phyloP scores from a whole-genome alignment of 2,888 invertebrate genomes.

The Miltochrista miniata region DNA sequence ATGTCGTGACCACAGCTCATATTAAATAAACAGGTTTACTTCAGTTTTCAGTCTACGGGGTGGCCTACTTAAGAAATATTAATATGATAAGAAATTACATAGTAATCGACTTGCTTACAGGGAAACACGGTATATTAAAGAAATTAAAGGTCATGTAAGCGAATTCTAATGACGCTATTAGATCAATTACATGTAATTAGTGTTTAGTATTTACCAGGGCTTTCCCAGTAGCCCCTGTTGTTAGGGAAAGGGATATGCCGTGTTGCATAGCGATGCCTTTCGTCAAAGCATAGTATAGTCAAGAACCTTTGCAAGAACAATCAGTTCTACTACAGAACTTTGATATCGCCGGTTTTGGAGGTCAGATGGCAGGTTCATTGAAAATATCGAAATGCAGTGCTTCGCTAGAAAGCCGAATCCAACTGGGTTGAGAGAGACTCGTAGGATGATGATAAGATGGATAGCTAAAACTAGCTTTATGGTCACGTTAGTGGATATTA shows the following conservation, averaged over 20 bases:
- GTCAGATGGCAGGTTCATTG: neutral
- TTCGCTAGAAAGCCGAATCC: no score
- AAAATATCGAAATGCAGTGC: no score
- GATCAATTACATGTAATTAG: neutral
- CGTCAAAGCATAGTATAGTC: no score
- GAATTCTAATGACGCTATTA: conserved; percentile 7
- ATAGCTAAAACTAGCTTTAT: no score
- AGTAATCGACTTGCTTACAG: conserved; percentile 17
- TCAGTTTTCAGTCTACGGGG: conserved; percentile 29
- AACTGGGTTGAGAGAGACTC: no score
- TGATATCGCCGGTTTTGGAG: neutral
- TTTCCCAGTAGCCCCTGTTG: no score
- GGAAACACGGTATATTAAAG: conserved; percentile 17
- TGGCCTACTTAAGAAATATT: conserved; percentile 35
- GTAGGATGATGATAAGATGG: no score
- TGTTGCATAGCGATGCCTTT: no score
- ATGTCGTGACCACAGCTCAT: conserved; percentile 48
- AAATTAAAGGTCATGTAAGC: conserved; percentile 10
- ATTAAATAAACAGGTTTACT: conserved; percentile 40
- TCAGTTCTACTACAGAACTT: no score
- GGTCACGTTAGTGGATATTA: no score
- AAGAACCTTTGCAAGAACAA: no score
- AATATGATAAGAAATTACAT: conserved; percentile 33
- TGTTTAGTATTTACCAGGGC: conserved; percentile 11
- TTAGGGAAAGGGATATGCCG: no score